Conservation (phyloP, 2,113 vertebrate species). For the Herpetotheres cachinnans region DNA sequence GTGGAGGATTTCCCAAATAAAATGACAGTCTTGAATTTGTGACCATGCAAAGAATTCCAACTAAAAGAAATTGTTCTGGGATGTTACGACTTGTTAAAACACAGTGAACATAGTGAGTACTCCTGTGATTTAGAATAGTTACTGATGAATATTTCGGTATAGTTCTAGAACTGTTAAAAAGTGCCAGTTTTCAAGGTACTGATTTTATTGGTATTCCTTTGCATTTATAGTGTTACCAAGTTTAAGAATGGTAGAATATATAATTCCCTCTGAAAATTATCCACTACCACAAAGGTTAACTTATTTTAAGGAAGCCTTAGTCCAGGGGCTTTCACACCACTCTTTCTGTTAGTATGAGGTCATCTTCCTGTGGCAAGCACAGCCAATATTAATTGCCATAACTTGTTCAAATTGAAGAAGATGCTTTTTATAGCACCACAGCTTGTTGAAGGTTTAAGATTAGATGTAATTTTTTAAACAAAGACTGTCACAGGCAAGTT, state of each 20-base stretch:
- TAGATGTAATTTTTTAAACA: neutral
- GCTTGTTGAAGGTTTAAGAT: neutral
- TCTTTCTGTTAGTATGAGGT: neutral
- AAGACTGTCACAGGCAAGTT: neutral
- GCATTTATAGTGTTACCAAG: neutral
- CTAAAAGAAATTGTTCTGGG: neutral
- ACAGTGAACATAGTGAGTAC: neutral
- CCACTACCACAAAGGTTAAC: neutral
- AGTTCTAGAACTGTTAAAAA: neutral
- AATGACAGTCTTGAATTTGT: neutral
- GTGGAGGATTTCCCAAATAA: neutral
- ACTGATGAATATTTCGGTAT: neutral
- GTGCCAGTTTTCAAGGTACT: neutral
- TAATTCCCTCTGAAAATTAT: neutral
- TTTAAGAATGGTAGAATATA: neutral
- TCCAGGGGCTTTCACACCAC: neutral
- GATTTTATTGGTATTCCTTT: neutral
- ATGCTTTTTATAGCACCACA: neutral
- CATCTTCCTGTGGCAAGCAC: neutral
- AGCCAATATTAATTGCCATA: neutral
- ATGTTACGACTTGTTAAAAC: neutral
- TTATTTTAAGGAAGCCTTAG: neutral
- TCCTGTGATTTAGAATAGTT: neutral
- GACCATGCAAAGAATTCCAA: neutral
- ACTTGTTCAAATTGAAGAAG: neutral